Conservation (phyloP, 2,113 vertebrate genomes). For the Vulpes vulpes region DNA sequence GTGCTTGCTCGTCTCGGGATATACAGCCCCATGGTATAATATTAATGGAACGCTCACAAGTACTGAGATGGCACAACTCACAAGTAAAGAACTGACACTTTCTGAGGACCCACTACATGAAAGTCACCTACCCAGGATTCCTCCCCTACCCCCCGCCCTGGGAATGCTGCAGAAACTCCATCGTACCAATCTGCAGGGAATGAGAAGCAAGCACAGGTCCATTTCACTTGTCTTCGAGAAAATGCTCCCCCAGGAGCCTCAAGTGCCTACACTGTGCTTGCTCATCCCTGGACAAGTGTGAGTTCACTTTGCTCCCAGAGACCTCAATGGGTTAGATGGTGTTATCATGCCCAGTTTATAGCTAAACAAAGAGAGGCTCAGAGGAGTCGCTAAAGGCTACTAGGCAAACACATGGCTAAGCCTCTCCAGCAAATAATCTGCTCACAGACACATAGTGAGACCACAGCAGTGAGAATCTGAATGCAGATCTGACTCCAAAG, state of each 20-base stretch:
- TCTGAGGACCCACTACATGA: accelerated
- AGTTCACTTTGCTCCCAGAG: neutral
- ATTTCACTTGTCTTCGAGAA: too few relatives aligned
- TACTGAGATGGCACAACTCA: accelerated
- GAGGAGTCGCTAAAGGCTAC: neutral
- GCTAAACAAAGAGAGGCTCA: neutral
- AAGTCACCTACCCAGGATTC: accelerated
- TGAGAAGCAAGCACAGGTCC: neutral
- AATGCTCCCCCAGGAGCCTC: neutral
- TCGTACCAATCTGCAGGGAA: neutral
- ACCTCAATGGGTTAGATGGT: neutral
- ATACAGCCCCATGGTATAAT: neutral
- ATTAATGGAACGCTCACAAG: accelerated
- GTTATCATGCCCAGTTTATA: neutral
- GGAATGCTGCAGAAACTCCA: neutral
- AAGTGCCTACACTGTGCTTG: too few relatives aligned
- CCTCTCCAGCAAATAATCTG: neutral
- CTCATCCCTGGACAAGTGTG: neutral
- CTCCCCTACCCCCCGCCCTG: neutral
- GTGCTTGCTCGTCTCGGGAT: neutral
- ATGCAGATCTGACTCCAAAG: neutral
- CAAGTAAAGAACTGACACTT: neutral
- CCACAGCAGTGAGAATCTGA: neutral
- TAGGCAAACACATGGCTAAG: neutral
- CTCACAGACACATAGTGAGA: neutral